A percentile compares a stretch with the other conserved stretches of the same genome.
These are phyloP conservation scores for Drepanosiphum platanoidis DNA, from an alignment of 2,888 invertebrate genomes.

Conservation along the genomic window DNA sequence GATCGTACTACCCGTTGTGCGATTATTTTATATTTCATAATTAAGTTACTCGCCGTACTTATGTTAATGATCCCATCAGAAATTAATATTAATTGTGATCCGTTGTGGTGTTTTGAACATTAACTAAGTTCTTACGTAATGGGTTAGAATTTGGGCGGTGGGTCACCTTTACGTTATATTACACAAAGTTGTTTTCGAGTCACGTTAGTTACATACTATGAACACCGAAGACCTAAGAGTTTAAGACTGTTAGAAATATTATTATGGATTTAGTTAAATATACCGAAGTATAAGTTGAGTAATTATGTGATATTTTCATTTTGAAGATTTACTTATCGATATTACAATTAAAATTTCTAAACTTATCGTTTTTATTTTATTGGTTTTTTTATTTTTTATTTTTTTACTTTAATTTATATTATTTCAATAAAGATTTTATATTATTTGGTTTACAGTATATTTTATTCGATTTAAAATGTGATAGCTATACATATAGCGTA, in stretches of 20 bases:
- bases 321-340: neutral
- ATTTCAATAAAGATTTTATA: too few species aligned
- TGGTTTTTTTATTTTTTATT: too few species aligned
- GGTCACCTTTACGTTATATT: neutral
- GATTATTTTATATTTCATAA: neutral
- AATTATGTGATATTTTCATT: neutral
- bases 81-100: neutral
- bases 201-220: neutral
- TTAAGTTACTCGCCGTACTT: neutral
- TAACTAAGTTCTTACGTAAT: neutral
- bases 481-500: too few species aligned
- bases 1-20: neutral
- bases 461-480: too few species aligned
- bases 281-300: neutral
- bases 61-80: neutral
- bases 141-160: neutral
- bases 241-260: constrained; percentile 13
- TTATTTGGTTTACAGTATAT: too few species aligned
- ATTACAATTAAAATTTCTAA: too few species aligned
- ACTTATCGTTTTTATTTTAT: too few species aligned
- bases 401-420: too few species aligned
- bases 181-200: neutral
- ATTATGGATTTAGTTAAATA: constrained; percentile 13
- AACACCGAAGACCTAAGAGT: constrained; percentile 8
- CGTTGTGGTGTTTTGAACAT: neutral